These are phyloP conservation scores for Coelopa pilipes DNA, from an alignment of 2,888 invertebrate species.

Conservation along the genomic window DNA sequence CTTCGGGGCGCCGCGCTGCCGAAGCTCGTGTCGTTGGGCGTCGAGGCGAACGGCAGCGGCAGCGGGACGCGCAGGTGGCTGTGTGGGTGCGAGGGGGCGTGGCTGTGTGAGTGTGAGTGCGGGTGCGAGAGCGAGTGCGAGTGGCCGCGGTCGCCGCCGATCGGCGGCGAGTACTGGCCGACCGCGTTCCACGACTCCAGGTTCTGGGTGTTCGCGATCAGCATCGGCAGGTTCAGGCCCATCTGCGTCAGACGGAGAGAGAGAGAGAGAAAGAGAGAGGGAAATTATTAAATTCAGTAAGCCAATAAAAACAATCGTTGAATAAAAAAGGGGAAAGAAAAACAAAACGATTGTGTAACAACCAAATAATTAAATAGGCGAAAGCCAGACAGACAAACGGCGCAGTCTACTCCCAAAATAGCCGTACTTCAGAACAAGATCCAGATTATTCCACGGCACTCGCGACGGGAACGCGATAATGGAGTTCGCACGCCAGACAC, in stretches of 20 bases:
- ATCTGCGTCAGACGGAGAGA: slow-evolving; percentile 52
- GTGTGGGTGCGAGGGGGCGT: slow-evolving; percentile 37
- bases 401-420: too few relatives aligned
- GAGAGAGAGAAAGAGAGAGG: too few relatives aligned
- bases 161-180: slow-evolving; percentile 61
- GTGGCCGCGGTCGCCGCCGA: slow-evolving; percentile 46
- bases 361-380: background rate
- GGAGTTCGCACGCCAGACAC: too few relatives aligned
- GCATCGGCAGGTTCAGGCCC: slow-evolving; percentile 62
- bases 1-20: slow-evolving; percentile 38
- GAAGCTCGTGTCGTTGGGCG: slow-evolving; percentile 42
- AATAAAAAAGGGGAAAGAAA: background rate
- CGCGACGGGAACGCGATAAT: too few relatives aligned
- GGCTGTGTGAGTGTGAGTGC: slow-evolving; percentile 56
- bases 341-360: background rate
- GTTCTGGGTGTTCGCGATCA: slow-evolving; percentile 60
- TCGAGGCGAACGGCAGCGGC: slow-evolving; percentile 52
- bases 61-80: slow-evolving; percentile 56
- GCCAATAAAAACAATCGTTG: background rate
- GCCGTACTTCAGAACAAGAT: too few relatives aligned
- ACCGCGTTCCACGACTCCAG: slow-evolving; percentile 60
- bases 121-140: slow-evolving; percentile 43
- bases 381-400: background rate
- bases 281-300: slow-evolving; percentile 31
- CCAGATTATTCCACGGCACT: too few relatives aligned